Conservation (phyloP, 2,113 vertebrate genomes). For the Probosciger aterrimus region DNA sequence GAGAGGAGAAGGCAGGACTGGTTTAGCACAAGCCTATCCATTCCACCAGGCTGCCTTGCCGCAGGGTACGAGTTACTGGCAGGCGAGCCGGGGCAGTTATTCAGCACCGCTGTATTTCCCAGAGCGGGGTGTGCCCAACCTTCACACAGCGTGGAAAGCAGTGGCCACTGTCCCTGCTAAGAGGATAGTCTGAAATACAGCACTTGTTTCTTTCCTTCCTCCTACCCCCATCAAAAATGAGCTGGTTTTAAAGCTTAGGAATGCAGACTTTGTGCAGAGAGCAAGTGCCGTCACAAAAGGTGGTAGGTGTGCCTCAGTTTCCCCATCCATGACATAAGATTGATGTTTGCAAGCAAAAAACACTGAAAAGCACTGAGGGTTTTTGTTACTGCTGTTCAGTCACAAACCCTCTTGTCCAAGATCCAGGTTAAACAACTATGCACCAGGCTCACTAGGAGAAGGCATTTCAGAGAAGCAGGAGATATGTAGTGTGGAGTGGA, state of each 20-base stretch:
- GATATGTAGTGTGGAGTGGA: accelerated
- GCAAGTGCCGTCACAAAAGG: not conserved
- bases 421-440: not conserved
- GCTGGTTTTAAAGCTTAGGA: not conserved
- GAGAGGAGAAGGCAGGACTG: not conserved
- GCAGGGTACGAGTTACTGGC: constrained; percentile 8
- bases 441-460: not conserved
- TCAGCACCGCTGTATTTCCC: not conserved
- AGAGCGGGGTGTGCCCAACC: not conserved
- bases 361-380: not conserved
- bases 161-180: not conserved
- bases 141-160: not conserved
- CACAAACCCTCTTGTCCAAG: not conserved
- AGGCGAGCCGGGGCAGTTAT: not conserved
- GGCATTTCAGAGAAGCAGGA: not conserved
- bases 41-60: not conserved
- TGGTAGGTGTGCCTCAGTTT: not conserved
- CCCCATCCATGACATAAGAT: not conserved
- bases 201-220: not conserved
- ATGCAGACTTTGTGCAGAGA: not conserved
- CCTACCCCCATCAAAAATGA: not conserved
- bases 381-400: not conserved
- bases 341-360: not conserved
- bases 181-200: not conserved
- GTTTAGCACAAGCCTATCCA: constrained; percentile 5